These are phyloP conservation scores for Caenorhabditis sp. DNA, from an alignment of 2,888 invertebrate species.

Conservation along the genomic window DNA sequence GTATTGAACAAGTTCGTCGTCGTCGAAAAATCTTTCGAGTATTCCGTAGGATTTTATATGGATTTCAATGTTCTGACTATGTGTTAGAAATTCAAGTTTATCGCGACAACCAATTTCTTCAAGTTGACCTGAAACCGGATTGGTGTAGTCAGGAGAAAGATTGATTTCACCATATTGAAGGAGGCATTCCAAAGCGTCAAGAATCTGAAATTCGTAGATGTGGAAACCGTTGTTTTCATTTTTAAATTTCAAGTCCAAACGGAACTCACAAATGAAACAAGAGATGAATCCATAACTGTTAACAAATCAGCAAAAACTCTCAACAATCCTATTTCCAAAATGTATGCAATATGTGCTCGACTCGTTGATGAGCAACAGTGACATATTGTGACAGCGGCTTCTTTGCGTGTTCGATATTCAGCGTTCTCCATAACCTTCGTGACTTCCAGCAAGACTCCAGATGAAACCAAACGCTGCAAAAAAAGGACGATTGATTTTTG, in stretches of 20 bases:
- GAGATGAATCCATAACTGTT: slow-evolving; percentile 31
- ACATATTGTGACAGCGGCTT: slow-evolving; percentile 30
- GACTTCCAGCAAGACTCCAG: slow-evolving; percentile 23
- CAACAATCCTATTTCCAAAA: slow-evolving; percentile 30
- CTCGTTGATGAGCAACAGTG: slow-evolving; percentile 27
- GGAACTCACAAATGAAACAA: slow-evolving; percentile 12
- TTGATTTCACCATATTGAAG: slow-evolving; percentile 19
- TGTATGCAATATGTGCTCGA: slow-evolving; percentile 11
- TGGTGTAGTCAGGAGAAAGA: slow-evolving; percentile 9
- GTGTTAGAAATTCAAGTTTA: slow-evolving; percentile 28
- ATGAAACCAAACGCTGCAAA: slow-evolving; percentile 19
- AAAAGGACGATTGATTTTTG: background rate
- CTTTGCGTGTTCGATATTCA: slow-evolving; percentile 26
- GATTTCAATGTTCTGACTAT: slow-evolving; percentile 26
- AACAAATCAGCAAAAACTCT: slow-evolving; percentile 23
- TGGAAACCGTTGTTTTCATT: no score
- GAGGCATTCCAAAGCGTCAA: slow-evolving; percentile 23
- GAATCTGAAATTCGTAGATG: slow-evolving; percentile 20
- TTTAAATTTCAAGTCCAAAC: background rate
- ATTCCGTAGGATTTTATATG: slow-evolving; percentile 24
- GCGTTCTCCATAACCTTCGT: slow-evolving; percentile 25
- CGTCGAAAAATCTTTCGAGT: slow-evolving; percentile 27
- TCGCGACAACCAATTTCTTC: slow-evolving; percentile 28
- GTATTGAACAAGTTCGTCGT: slow-evolving; percentile 11
- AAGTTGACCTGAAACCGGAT: slow-evolving; percentile 24